phyloP scores from a whole-genome alignment of 2,888 invertebrate species.

The Himalopsyche kuldschensis region DNA sequence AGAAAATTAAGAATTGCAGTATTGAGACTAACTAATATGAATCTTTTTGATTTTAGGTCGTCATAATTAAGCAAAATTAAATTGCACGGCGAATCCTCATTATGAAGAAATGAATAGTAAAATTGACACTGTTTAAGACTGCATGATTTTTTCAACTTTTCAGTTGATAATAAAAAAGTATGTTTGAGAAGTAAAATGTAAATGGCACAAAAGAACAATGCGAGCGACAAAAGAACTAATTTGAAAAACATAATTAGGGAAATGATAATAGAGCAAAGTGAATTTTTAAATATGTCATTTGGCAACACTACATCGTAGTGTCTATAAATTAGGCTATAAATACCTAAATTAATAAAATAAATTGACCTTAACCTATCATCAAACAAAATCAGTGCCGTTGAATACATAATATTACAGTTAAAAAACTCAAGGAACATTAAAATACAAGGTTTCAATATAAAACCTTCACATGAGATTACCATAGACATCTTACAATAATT shows the following conservation, averaged over 20 bases:
- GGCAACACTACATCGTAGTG: not conserved
- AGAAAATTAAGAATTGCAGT: not conserved
- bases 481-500: not conserved
- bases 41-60: not conserved
- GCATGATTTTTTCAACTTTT: too few species aligned
- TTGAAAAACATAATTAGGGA: not conserved
- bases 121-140: not conserved
- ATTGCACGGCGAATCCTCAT: not conserved
- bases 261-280: not conserved
- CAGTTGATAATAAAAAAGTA: not conserved
- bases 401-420: not conserved
- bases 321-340: not conserved
- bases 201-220: not conserved
- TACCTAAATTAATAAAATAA: not conserved
- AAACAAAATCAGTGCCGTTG: constrained; percentile 1
- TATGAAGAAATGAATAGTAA: not conserved
- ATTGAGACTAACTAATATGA: not conserved
- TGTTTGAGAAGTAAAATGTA: not conserved
- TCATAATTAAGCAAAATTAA: not conserved
- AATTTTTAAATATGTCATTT: not conserved
- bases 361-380: not conserved
- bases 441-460: not conserved
- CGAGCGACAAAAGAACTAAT: not conserved
- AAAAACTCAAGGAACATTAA: not conserved
- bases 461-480: not conserved